phyloP scores from a whole-genome alignment of 2,113 vertebrate genomes.

The Dicentrarchus labrax region DNA sequence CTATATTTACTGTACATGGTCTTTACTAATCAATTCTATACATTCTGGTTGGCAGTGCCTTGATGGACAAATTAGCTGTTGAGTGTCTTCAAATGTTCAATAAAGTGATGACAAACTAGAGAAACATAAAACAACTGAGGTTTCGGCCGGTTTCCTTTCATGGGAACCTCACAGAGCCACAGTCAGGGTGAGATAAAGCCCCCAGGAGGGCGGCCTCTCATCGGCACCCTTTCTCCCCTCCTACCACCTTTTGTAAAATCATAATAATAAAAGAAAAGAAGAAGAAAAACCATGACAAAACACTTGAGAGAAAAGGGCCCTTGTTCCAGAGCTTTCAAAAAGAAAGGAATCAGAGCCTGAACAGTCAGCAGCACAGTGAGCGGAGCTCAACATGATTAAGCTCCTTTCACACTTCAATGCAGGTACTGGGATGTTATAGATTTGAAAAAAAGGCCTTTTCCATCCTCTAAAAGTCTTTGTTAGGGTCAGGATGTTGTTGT shows the following conservation, averaged over 20 bases:
- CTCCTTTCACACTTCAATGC: constrained; percentile 67
- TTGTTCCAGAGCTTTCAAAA: constrained; percentile 54
- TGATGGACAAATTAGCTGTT: not conserved
- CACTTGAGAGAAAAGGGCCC: constrained; percentile 20
- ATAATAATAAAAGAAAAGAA: constrained; percentile 11
- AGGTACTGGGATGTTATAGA: constrained; percentile 61
- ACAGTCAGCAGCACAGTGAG: constrained; percentile 32
- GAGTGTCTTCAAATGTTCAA: not conserved
- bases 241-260: constrained; percentile 25
- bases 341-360: constrained; percentile 22
- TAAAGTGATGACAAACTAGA: not conserved
- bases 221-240: constrained; percentile 4
- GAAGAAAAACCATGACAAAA: constrained; percentile 29
- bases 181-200: constrained; percentile 3
- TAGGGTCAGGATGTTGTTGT: constrained; percentile 67
- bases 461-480: constrained; percentile 44
- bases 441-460: not conserved
- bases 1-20: not conserved
- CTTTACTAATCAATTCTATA: not conserved
- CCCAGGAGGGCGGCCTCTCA: not conserved
- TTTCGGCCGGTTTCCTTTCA: not conserved
- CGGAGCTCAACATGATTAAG: constrained; percentile 35
- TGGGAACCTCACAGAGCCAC: not conserved
- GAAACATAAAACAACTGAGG: not conserved
- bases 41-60: not conserved